Evolutionary conservation across 2,888 invertebrate species (phyloP).

Genomic region (Maniola hyperantus): DNA sequence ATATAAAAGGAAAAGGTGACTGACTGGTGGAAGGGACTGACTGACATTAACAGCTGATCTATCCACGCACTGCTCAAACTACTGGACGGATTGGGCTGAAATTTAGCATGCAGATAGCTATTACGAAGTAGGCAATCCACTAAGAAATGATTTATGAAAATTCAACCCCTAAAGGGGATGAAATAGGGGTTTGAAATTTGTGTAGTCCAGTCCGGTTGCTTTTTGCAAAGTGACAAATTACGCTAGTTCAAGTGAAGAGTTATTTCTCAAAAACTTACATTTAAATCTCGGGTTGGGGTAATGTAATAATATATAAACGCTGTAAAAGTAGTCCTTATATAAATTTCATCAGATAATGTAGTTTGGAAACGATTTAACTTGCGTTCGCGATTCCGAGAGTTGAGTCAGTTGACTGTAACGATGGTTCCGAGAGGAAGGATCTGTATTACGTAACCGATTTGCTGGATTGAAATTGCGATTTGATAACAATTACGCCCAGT

Average conservation of each 20-base stretch:
- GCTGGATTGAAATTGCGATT: background rate
- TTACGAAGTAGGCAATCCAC: too few relatives aligned
- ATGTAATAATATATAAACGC: background rate
- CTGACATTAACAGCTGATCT: too few relatives aligned
- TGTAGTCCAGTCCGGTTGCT: too few relatives aligned
- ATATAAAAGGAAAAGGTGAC: too few relatives aligned
- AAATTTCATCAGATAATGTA: constrained; percentile 5
- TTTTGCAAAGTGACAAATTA: background rate
- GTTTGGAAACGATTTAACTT: background rate
- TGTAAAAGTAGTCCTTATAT: background rate
- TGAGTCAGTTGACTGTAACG: background rate
- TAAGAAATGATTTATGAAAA: too few relatives aligned
- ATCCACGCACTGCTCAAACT: too few relatives aligned
- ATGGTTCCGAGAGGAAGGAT: background rate
- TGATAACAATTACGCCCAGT: background rate
- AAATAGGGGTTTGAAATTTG: too few relatives aligned
- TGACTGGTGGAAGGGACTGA: too few relatives aligned
- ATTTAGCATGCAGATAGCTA: too few relatives aligned
- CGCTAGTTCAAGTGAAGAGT: background rate
- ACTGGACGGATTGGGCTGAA: too few relatives aligned
- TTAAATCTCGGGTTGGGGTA: background rate
- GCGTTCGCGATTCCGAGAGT: background rate
- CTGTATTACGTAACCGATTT: background rate
- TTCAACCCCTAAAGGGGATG: too few relatives aligned
- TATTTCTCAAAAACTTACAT: constrained; percentile 1